Base-by-base conservation (phyloP, 2,888 invertebrate genomes). In the Perdita meconis region DNA sequence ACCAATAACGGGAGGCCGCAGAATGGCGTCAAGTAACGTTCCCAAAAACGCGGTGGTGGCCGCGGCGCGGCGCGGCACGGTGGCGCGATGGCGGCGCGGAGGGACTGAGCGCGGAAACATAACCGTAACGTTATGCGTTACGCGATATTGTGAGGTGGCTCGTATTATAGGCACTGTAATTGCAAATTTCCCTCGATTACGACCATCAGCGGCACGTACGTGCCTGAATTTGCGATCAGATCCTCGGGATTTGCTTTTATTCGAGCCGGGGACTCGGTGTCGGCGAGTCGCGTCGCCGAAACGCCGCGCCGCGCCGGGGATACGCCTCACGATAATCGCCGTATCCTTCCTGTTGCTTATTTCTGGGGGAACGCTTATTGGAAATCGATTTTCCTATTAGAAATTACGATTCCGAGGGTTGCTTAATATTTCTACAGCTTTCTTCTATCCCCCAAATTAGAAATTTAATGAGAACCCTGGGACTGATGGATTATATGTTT, bases 131-230 rank as follows among this genome's bases (percentile, higher is more conserved):
- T 84, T 82, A 77, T 77, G 56, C 64, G 69, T 84, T 84, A 82
- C 57, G 77, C 55, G 73, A 57, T 69, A 67, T 64, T 55, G 77
- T 78, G 75, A 75, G 71, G 69, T 51, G 60, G 38, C n/a, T 42
- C 50, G 69, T 75, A 75, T 75, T 78, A 83, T 79, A 77, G 79
- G 59, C 70, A 70, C 72, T 67, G 85, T 84, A 84, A 84, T 84
- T 84, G 85, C 85, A 81, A 84, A 84, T 84, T 84, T 82, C 78
- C 68, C 74, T 76, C 84, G 84, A 84, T 84, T 84, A 84, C 84
- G 80, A 61, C 66, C 84, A 78, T 80, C 78, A 76, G 71, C 69
- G 78, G 50, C 55, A 73, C 60, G 64, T 79, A 81, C 84, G 84
- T 85, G 84, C 70, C 51, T 57, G 83, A 85, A 85, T 85, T 83